Percentiles rank a stretch among this genome's conserved stretches.
phyloP scores from a whole-genome alignment of 2,888 invertebrate genomes.

The Atethmia centrago region DNA sequence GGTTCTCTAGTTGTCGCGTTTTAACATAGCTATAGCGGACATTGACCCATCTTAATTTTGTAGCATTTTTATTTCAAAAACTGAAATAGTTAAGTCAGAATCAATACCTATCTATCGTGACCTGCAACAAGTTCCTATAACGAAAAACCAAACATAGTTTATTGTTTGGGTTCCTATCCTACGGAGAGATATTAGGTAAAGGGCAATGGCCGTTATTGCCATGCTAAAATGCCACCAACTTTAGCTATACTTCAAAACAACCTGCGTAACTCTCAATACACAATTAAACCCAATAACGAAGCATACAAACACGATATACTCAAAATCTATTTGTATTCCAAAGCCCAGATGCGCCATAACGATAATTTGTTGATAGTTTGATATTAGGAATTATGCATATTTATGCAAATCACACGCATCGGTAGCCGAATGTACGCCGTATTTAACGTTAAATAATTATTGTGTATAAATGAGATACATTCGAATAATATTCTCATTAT shows the following conservation, averaged over 20 bases:
- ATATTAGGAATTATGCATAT: slow-evolving; percentile 56
- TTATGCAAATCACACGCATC: slow-evolving; percentile 53
- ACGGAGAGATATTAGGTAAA: too few relatives aligned
- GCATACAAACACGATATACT: slow-evolving; percentile 15
- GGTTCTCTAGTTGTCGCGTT: too few relatives aligned
- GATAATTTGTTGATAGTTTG: slow-evolving; percentile 59
- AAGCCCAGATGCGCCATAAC: slow-evolving; percentile 16
- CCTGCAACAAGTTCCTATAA: too few relatives aligned
- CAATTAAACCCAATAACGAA: not conserved
- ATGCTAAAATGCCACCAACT: too few relatives aligned
- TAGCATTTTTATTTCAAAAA: too few relatives aligned
- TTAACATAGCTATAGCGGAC: too few relatives aligned
- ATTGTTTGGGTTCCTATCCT: too few relatives aligned
- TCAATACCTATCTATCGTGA: too few relatives aligned
- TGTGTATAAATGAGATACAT: slow-evolving; percentile 37
- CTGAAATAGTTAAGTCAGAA: too few relatives aligned
- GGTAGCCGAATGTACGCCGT: slow-evolving; percentile 28
- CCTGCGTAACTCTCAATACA: not conserved
- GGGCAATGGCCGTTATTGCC: too few relatives aligned
- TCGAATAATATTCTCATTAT: slow-evolving; percentile 54
- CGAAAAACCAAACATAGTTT: too few relatives aligned
- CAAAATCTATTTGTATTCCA: slow-evolving; percentile 30
- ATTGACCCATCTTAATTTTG: too few relatives aligned
- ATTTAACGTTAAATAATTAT: slow-evolving; percentile 54
- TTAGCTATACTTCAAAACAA: not conserved